Percentiles rank a stretch among this genome's conserved stretches.
phyloP scores from a whole-genome alignment of 2,113 vertebrate genomes.

The Anas platyrhynchos region DNA sequence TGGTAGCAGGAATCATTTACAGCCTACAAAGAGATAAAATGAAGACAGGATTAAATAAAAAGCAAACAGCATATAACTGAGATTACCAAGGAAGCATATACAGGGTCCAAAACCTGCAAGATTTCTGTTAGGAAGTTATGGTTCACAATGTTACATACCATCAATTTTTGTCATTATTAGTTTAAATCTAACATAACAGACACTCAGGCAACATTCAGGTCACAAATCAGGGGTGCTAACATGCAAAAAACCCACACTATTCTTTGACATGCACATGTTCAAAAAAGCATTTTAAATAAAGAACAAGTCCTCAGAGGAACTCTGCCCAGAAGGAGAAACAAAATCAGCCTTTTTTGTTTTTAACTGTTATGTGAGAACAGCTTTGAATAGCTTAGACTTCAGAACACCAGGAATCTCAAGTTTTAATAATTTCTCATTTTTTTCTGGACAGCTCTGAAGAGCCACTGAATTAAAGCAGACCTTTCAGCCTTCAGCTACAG shows the following conservation, averaged over 20 bases:
- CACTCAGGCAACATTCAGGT: neutral
- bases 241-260: neutral
- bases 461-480: neutral
- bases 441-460: neutral
- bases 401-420: neutral
- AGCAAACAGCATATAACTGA: neutral
- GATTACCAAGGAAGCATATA: neutral
- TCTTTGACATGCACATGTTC: neutral
- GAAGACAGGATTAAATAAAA: neutral
- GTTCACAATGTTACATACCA: neutral
- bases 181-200: neutral
- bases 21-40: slow-evolving; percentile 77
- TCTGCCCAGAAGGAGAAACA: neutral
- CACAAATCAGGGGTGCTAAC: neutral
- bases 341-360: neutral
- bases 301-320: neutral
- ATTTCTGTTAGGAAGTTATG: neutral
- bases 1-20: slow-evolving; percentile 97
- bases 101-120: neutral
- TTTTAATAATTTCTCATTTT: neutral
- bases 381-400: neutral
- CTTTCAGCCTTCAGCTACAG: neutral
- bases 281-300: neutral
- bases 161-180: neutral
- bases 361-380: fast-evolving